Evolutionary conservation across 2,113 vertebrate species (phyloP), one percentile per base, ranked within the genome.

Genomic region (Emydocephalus ijimae): DNA sequence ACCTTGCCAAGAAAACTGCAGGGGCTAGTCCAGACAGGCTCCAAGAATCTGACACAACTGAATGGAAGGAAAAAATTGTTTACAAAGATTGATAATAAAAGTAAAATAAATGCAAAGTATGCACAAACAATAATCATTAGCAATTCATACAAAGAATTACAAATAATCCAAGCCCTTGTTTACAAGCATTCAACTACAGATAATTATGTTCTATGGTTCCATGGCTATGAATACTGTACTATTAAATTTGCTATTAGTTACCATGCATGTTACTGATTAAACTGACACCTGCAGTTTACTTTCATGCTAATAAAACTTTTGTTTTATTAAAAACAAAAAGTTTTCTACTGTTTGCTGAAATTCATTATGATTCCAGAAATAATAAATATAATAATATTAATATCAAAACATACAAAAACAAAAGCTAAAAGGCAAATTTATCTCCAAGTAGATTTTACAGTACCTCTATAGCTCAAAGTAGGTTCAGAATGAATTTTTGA

Each of bases 401-500:
- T 69, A 94, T n/a, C 18, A 91, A 94, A 93, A 20, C 74, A 96
- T 94, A 96, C 91, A 91, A n/a, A 93, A 93, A 0, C 39, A 0
- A 93, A 92, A 21, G 10, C 14, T 5, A 0, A 89, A 14, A 54
- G 0, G 20, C 54, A 91, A 90, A 56, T 15, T 20, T 93, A 92
- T 54, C n/a, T 61, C 26, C 89, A 87, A 26, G 81, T 89, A 81
- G 81, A 86, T 89, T 87, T 69, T 96, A 97, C 97, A 87, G 96
- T 99, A 99, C 99, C 99, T 99, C 97, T 97, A 87, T 96, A 97
- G 97, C 98, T 98, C 97, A 99, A 98, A 96, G 96, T 98, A 94
- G 98, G 98, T 92, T 98, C 98, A 91, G 99, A 99, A 95, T 98
- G 98, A 95, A 98, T 98, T 99, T 99, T 99, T 98, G 97, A 98